These are phyloP conservation scores for Pelosia muscerda DNA, from an alignment of 2,888 invertebrate genomes.

Conservation along the genomic window DNA sequence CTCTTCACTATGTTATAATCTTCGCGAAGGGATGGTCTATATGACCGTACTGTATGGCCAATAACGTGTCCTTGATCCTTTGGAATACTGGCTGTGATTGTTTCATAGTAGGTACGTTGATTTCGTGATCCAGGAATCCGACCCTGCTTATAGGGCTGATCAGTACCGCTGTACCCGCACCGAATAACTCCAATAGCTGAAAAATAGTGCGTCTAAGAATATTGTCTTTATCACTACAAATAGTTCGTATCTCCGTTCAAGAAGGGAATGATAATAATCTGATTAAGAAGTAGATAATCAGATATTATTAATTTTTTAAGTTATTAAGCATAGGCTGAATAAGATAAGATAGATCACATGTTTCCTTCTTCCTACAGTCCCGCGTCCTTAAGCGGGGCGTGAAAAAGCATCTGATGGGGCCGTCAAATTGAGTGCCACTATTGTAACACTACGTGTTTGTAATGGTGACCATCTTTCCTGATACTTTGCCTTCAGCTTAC, in stretches of 20 bases:
- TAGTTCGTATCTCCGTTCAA: neutral
- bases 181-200: slow-evolving; percentile 97
- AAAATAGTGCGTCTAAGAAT: neutral
- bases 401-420: too few species aligned
- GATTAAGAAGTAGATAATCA: neutral
- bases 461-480: too few species aligned
- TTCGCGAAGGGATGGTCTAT: slow-evolving; percentile 94
- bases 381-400: too few species aligned
- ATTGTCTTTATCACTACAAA: neutral
- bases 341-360: too few species aligned
- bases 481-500: too few species aligned
- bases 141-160: slow-evolving; percentile 97
- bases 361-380: too few species aligned
- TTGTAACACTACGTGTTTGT: too few species aligned
- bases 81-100: slow-evolving; percentile 91
- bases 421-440: too few species aligned
- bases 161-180: slow-evolving; percentile 98
- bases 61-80: slow-evolving; percentile 91
- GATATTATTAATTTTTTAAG: neutral
- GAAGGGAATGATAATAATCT: neutral
- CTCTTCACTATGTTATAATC: slow-evolving; percentile 70
- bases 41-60: slow-evolving; percentile 96
- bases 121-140: slow-evolving; percentile 90
- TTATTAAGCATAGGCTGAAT: neutral
- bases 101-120: slow-evolving; percentile 91